Percentiles rank a stretch among this genome's conserved stretches.
phyloP scores from a whole-genome alignment of 2,797 vertebrate genomes.

The Coilia nasus region DNA sequence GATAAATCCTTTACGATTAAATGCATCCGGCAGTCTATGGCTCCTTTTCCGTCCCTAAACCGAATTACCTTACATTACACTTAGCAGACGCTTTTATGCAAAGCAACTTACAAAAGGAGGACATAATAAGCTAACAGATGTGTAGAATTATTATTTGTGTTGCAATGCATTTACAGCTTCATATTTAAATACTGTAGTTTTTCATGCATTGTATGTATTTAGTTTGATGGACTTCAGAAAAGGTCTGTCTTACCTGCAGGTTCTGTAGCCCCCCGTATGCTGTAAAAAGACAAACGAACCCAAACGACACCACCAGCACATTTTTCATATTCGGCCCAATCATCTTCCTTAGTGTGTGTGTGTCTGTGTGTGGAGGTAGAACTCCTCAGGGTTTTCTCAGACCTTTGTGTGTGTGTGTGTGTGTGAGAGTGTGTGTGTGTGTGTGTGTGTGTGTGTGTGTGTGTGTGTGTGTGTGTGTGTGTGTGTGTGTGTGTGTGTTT shows the following conservation, averaged over 20 bases:
- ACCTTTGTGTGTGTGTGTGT: not conserved
- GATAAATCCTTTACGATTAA: no score
- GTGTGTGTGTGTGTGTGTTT: not conserved
- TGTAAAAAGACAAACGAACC: constrained; percentile 4
- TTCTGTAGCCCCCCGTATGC: constrained; percentile 1
- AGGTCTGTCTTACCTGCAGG: not conserved
- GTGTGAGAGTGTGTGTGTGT: not conserved
- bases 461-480: not conserved
- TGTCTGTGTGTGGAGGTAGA: not conserved
- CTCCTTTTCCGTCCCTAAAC: no score
- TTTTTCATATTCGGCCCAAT: constrained; percentile 19
- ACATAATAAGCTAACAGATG: no score
- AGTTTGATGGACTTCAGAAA: no score
- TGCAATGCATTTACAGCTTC: no score
- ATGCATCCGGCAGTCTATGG: no score
- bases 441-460: not conserved
- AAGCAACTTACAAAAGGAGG: no score
- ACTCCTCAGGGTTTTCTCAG: not conserved
- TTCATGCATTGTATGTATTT: no score
- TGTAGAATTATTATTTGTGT: no score
- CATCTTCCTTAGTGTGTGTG: not conserved
- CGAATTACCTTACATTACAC: no score
- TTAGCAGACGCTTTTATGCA: no score
- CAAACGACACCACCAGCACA: not conserved
- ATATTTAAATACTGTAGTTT: no score